Base-by-base conservation (phyloP, 1,140 invertebrate genomes). In the Procambarus clarkii region DNA sequence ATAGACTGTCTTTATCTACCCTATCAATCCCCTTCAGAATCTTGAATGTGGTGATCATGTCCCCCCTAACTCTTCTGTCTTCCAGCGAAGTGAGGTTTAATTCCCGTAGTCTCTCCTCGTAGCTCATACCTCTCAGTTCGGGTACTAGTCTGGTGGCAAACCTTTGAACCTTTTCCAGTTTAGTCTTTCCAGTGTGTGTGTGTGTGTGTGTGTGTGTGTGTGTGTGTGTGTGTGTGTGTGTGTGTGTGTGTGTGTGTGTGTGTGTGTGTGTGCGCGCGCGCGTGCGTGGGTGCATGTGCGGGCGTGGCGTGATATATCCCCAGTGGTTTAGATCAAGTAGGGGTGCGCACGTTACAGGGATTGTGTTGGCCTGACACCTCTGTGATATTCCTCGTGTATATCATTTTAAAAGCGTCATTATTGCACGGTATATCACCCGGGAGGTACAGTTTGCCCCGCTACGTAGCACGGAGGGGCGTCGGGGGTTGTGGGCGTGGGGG, bases 401-500 rank as follows among this genome's bases (percentile, higher is more conserved):
- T 82, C 80, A 82, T 34, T 60, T 82, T 82, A 82, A 82, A 82
- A 58, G 80, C 50, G 80, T 82, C 50, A 58, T 58, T 60, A 60
- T 60, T 13, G 34, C 21, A n/a, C 48, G n/a, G 46, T 82, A 58
- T 82, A 82, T 82, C 50, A 58, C 15, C 2, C 8, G 9, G n/a
- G 50, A 60, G 46, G 24, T 82, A 82, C 44, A 82, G 58, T 60
- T 60, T 82, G 11, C 34, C 11, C 15, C 80, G 50, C 54, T 9
- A 46, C 80, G 60, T 82, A 82, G 60, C 80, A 82, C 80, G 34
- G 13, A 8, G 34, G 80, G 9, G 50, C 44, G 7, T 18, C 8
- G 77, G 48, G 34, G 77, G 48, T 8, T 8, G 21, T 9, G 24
- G 46, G 11, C 3, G 50, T 13, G 15, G 44, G 50, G 34, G 18